Base-by-base conservation (phyloP, 2,113 vertebrate species). In the Eclectus roratus region DNA sequence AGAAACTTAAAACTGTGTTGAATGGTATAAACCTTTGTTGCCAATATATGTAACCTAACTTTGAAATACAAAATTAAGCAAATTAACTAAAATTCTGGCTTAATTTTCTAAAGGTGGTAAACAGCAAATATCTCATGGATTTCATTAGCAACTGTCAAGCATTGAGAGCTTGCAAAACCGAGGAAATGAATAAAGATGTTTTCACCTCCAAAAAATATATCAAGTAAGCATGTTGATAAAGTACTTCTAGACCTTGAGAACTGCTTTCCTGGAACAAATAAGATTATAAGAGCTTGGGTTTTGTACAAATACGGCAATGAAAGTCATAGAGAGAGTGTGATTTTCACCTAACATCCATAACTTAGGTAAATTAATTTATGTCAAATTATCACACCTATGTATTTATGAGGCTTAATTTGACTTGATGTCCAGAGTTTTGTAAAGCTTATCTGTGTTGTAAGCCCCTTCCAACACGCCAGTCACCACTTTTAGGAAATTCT, bases 201-300 rank as follows among this genome's bases (percentile, higher is more conserved):
- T 95, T 85, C 58, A 88, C 44, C 52, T 77, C 29, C 41, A 89
- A 79, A 78, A 91, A 53, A 93, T 88, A 11, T 17, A 80, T 95
- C 92, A 85, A 14, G 12, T 29, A 69, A 52, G 0, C 15, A 43
- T 41, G n/a, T 13, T 69, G 52, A 41, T 79, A n/a, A 81, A 86
- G 37, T 37, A 55, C 18, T 65, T 46, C 17, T 35, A 71, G 35
- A 60, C 29, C 7, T 43, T 52, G 16, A 65, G 19, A 76, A 82
- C 13, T 25, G 5, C 11, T 89, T 89, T 80, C 11, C 21, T 85
- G 35, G 10, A 89, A 80, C 2, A 87, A 74, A 74, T 49, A 83
- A 56, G 19, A 29, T 70, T 41, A 7, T 21, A 81, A 64, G 11
- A 83, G 25, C 24, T 77, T 71, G 28, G 0, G 4, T 2, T 58